Evolutionary conservation across 2,888 invertebrate genomes (phyloP).

Genomic region (Cetonia aurata): DNA sequence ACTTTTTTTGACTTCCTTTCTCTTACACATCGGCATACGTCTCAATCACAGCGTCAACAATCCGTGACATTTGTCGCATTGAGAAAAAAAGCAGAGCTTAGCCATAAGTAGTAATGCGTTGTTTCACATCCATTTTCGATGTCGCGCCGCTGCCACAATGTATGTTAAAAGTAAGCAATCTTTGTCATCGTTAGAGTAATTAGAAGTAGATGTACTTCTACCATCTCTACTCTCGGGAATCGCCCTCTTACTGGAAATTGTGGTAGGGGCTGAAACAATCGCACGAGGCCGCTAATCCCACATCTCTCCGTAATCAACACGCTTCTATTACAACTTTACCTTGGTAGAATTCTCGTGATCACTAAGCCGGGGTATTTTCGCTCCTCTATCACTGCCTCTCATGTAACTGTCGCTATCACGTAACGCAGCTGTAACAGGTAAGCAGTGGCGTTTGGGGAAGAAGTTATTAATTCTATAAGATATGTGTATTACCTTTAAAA

Average conservation of each 20-base stretch:
- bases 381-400: too few relatives aligned
- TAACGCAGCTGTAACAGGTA: too few relatives aligned
- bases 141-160: background rate
- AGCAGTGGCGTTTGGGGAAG: too few relatives aligned
- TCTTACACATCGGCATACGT: constrained; percentile 17
- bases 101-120: background rate
- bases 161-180: constrained; percentile 21
- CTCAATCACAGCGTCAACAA: constrained; percentile 24
- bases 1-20: constrained; percentile 32
- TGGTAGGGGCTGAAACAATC: background rate
- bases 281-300: background rate
- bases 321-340: constrained; percentile 25
- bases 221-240: background rate
- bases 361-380: too few relatives aligned
- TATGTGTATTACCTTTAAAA: too few relatives aligned
- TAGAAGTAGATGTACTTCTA: constrained; percentile 11
- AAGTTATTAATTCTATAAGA: too few relatives aligned
- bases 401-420: too few relatives aligned
- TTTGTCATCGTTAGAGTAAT: constrained; percentile 20
- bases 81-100: background rate
- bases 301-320: constrained; percentile 32
- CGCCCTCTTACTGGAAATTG: background rate
- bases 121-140: background rate
- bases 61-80: constrained; percentile 22
- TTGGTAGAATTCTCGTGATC: too few relatives aligned